These are phyloP conservation scores for Napeogenes inachia DNA, from an alignment of 2,888 invertebrate genomes.

Conservation along the genomic window DNA sequence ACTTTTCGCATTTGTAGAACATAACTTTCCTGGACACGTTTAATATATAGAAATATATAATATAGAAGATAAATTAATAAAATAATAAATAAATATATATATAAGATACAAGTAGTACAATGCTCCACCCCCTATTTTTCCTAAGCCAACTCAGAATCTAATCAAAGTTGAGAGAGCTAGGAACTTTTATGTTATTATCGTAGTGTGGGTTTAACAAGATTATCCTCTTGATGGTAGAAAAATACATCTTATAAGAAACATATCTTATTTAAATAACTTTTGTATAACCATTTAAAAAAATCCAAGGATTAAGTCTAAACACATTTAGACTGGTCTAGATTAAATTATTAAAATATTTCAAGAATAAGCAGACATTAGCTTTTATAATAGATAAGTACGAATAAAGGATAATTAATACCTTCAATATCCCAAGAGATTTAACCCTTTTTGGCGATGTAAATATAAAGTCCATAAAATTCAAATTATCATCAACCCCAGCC, in stretches of 20 bases:
- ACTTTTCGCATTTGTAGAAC: no score
- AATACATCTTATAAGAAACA: background rate
- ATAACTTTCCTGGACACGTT: no score
- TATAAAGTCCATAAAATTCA: constrained; percentile 73
- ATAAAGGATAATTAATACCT: constrained; percentile 35
- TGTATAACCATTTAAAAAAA: background rate
- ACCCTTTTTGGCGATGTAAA: constrained; percentile 54
- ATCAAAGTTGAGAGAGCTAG: constrained; percentile 53
- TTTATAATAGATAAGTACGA: constrained; percentile 5
- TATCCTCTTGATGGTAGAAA: background rate
- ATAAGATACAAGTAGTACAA: no score
- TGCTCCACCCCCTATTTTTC: constrained; percentile 15
- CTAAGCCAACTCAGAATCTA: constrained; percentile 42
- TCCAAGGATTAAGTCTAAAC: background rate
- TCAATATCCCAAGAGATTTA: constrained; percentile 46
- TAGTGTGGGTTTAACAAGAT: constrained; percentile 33
- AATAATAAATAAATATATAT: no score
- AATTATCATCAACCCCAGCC: constrained; percentile 68
- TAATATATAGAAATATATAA: constrained; percentile 12
- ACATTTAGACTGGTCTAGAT: background rate
- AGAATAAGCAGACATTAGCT: background rate
- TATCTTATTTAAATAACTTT: background rate
- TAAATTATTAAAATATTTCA: no score
- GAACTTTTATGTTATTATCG: constrained; percentile 45
- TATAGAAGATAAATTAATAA: constrained; percentile 14